Evolutionary conservation across 2,113 vertebrate genomes (phyloP).

Genomic region (Pagrus major): DNA sequence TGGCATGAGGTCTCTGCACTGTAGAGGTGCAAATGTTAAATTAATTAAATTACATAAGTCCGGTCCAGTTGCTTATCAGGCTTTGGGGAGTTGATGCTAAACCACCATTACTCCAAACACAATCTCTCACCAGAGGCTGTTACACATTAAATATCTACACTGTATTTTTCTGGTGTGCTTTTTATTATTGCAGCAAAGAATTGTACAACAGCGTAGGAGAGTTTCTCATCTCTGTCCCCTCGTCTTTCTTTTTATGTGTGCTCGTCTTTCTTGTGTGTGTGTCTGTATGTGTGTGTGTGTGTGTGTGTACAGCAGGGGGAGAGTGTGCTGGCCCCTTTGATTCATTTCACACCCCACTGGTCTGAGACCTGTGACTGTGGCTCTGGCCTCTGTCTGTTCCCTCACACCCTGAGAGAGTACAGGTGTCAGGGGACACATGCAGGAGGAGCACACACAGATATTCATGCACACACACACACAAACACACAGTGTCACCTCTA

Average conservation of each 20-base stretch:
- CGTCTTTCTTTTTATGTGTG: constrained; percentile 17
- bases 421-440: constrained; percentile 76
- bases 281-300: constrained; percentile 6
- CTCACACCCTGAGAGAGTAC: constrained; percentile 72
- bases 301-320: constrained; percentile 31
- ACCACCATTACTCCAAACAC: constrained; percentile 1
- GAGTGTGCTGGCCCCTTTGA: constrained; percentile 65
- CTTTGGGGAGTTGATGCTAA: constrained; percentile 18
- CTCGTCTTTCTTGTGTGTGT: constrained; percentile 29
- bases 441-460: constrained; percentile 39
- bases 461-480: constrained; percentile 18
- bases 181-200: constrained; percentile 20
- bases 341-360: constrained; percentile 84
- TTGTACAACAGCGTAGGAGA: background rate
- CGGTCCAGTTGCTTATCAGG: constrained; percentile 1
- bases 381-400: constrained; percentile 75
- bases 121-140: constrained; percentile 18
- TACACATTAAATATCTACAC: constrained; percentile 53
- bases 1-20: background rate
- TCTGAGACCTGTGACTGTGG: constrained; percentile 82
- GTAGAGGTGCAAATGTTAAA: background rate
- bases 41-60: background rate
- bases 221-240: constrained; percentile 29
- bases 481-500: constrained; percentile 62
- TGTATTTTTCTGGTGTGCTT: constrained; percentile 19